Conservation (phyloP, 2,113 vertebrate genomes). For the Pelodiscus sinensis region DNA sequence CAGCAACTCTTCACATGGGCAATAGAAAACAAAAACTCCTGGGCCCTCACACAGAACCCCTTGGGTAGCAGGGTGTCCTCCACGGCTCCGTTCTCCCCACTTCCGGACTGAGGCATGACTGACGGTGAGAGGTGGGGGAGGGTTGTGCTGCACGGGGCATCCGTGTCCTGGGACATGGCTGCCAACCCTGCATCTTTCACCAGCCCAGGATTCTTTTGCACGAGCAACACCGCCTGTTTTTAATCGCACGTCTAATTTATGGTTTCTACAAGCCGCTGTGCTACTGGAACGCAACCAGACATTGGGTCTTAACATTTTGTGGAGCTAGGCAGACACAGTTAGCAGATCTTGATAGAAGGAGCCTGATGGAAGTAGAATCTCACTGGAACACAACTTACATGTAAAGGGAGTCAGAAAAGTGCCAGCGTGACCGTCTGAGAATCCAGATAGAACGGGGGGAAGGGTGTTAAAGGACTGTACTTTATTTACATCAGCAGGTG, state of each 20-base stretch:
- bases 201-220: not conserved
- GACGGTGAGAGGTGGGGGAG: not conserved
- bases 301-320: accelerated
- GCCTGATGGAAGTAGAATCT: not conserved
- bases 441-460: not conserved
- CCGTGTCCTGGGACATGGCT: not conserved
- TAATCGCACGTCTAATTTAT: not conserved
- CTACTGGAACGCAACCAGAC: accelerated
- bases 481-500: not conserved
- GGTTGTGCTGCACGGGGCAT: accelerated
- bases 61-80: too few relatives aligned
- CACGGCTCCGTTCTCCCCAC: not conserved
- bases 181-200: not conserved
- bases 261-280: accelerated
- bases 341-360: not conserved
- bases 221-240: not conserved
- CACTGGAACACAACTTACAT: not conserved
- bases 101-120: not conserved
- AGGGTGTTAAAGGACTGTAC: not conserved
- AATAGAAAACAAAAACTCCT: too few relatives aligned
- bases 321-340: not conserved
- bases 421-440: not conserved
- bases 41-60: too few relatives aligned
- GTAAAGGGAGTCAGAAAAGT: not conserved
- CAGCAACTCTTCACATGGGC: too few relatives aligned